Percentiles rank a stretch among this genome's conserved stretches.
Conservation (phyloP, 2,113 vertebrate species). For the Serilophus lunatus region DNA sequence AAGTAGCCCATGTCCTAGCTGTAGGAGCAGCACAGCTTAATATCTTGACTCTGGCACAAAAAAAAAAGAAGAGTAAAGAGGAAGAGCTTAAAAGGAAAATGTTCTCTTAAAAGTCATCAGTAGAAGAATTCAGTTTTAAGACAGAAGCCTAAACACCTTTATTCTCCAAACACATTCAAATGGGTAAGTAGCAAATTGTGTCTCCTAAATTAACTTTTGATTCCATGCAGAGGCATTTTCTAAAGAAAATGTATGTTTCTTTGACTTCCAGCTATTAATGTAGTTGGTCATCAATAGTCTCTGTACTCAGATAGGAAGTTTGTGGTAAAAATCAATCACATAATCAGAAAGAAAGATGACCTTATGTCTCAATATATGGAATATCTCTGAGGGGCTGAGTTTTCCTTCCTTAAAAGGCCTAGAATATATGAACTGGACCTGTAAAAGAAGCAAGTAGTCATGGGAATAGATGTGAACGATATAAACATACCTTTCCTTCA, state of each 20-base stretch:
- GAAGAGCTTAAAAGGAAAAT: constrained; percentile 6
- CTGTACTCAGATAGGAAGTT: background rate
- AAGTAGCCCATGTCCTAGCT: constrained; percentile 28
- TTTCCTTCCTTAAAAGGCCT: background rate
- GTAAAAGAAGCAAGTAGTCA: background rate
- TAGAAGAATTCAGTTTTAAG: background rate
- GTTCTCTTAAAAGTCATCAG: background rate
- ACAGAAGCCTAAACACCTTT: background rate
- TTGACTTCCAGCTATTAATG: background rate
- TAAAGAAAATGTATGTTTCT: background rate
- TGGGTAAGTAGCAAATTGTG: background rate
- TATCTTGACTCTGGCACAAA: constrained; percentile 16
- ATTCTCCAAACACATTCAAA: background rate
- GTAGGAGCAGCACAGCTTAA: constrained; percentile 2
- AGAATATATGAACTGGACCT: background rate
- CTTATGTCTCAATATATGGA: background rate
- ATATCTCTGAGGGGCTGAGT: background rate
- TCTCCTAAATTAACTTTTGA: background rate
- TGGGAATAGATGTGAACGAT: background rate
- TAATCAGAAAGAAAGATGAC: background rate
- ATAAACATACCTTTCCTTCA: background rate
- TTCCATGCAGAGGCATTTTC: background rate
- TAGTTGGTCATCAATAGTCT: background rate
- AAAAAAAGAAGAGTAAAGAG: background rate
- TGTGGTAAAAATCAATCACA: background rate